Conservation (phyloP, 2,113 vertebrate species). For the Crotophaga sulcirostris region DNA sequence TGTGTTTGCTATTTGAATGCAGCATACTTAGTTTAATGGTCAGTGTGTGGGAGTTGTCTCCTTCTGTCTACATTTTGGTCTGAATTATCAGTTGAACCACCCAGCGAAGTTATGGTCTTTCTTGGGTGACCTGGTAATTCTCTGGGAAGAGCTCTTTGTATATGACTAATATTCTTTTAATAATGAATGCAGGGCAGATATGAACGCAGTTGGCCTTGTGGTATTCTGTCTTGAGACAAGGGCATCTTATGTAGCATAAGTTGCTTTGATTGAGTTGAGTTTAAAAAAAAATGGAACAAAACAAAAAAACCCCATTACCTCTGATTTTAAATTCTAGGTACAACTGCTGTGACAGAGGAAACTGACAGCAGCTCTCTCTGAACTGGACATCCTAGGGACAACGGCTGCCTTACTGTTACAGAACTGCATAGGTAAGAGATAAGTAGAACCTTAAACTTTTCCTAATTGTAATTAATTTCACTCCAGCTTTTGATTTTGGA, state of each 20-base stretch:
- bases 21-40: not conserved
- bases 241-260: not conserved
- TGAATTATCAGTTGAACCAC: not conserved
- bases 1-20: not conserved
- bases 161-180: slow-evolving; percentile 19
- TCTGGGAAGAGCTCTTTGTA: not conserved
- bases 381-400: not conserved
- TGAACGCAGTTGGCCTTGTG: not conserved
- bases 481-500: not conserved
- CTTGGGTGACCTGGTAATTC: not conserved
- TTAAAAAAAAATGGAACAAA: not conserved
- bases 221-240: not conserved
- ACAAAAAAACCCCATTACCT: not conserved
- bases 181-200: not conserved
- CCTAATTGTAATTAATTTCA: not conserved
- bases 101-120: not conserved
- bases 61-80: not conserved
- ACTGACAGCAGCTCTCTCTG: not conserved
- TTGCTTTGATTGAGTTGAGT: not conserved
- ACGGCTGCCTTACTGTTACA: not conserved
- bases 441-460: not conserved
- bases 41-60: not conserved
- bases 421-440: not conserved
- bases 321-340: slow-evolving; percentile 3
- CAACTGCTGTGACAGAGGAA: not conserved